These are phyloP conservation scores for Hirtodrosophila alboralis DNA, from an alignment of 2,888 invertebrate genomes.

Conservation along the genomic window DNA sequence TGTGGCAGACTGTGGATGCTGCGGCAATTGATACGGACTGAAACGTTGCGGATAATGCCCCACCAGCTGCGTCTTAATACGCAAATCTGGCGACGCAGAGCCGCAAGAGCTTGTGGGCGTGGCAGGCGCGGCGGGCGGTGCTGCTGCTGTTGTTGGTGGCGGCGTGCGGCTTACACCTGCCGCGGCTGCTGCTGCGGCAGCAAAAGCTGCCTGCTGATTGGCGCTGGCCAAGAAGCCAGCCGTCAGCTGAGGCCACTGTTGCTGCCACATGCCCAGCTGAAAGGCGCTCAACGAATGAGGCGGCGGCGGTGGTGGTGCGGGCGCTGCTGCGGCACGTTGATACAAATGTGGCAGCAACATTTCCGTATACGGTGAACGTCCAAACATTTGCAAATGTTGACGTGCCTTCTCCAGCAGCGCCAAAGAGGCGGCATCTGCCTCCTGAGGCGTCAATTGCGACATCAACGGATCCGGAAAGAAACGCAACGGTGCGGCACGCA, in stretches of 20 bases:
- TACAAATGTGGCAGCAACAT: slow-evolving; percentile 84
- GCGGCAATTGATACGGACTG: slow-evolving; percentile 82
- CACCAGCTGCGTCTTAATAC: slow-evolving; percentile 81
- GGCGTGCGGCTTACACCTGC: slow-evolving; percentile 74
- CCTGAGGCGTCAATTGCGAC: slow-evolving; percentile 83
- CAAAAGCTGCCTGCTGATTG: slow-evolving; percentile 82
- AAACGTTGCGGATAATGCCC: slow-evolving; percentile 80
- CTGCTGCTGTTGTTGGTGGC: slow-evolving; percentile 64
- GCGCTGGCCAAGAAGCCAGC: slow-evolving; percentile 84
- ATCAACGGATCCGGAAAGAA: slow-evolving; percentile 84
- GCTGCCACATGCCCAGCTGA: slow-evolving; percentile 84
- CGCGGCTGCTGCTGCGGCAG: slow-evolving; percentile 77
- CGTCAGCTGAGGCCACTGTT: slow-evolving; percentile 84
- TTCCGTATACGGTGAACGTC: slow-evolving; percentile 84
- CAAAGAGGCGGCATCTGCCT: slow-evolving; percentile 83
- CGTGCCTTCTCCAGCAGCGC: slow-evolving; percentile 84
- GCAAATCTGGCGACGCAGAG: slow-evolving; percentile 83
- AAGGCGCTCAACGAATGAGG: slow-evolving; percentile 82
- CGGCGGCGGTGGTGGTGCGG: slow-evolving; percentile 66
- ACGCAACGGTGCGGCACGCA: slow-evolving; percentile 83
- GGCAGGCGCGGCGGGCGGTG: slow-evolving; percentile 73
- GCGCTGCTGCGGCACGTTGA: slow-evolving; percentile 80
- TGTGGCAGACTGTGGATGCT: slow-evolving; percentile 64
- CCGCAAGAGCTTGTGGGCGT: slow-evolving; percentile 84
- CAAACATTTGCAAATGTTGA: slow-evolving; percentile 84